Evolutionary conservation across 2,797 vertebrate genomes (phyloP).

Genomic region (Sphenopsis melanotis): DNA sequence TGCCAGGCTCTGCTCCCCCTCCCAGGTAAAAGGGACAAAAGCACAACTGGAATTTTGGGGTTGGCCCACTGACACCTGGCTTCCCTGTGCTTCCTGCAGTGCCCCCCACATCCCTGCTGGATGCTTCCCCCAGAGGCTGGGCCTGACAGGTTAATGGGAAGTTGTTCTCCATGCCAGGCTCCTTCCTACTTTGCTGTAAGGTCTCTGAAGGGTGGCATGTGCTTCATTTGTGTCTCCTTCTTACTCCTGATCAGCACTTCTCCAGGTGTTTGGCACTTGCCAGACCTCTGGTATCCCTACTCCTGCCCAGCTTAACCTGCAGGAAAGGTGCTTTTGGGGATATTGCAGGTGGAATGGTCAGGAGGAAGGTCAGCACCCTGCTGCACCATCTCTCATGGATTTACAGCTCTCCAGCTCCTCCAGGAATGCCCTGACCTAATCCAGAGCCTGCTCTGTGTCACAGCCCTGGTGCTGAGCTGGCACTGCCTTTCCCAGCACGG

Average conservation of each 20-base stretch:
- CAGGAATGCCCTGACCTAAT: not conserved
- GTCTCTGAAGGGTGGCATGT: not conserved
- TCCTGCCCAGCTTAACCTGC: not conserved
- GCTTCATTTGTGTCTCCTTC: not conserved
- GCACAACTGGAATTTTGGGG: not conserved
- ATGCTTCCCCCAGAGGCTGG: rapidly evolving
- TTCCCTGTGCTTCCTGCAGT: not conserved
- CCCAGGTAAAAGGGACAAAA: not conserved
- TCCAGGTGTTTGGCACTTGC: not conserved
- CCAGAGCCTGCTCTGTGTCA: not conserved
- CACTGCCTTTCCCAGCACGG: not conserved
- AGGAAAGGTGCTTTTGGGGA: not conserved
- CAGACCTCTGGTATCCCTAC: not conserved
- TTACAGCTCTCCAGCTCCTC: not conserved
- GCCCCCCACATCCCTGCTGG: not conserved
- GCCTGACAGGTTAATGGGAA: not conserved
- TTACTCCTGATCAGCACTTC: not conserved
- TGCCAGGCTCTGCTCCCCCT: not conserved
- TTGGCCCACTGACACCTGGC: not conserved
- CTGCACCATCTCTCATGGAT: not conserved
- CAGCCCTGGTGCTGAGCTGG: rapidly evolving
- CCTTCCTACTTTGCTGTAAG: not conserved
- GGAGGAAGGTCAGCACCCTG: not conserved
- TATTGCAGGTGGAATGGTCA: not conserved
- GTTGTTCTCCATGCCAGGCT: not conserved